Evolutionary conservation across 2,113 vertebrate species (phyloP).

Genomic region (Microtus richardsoni): DNA sequence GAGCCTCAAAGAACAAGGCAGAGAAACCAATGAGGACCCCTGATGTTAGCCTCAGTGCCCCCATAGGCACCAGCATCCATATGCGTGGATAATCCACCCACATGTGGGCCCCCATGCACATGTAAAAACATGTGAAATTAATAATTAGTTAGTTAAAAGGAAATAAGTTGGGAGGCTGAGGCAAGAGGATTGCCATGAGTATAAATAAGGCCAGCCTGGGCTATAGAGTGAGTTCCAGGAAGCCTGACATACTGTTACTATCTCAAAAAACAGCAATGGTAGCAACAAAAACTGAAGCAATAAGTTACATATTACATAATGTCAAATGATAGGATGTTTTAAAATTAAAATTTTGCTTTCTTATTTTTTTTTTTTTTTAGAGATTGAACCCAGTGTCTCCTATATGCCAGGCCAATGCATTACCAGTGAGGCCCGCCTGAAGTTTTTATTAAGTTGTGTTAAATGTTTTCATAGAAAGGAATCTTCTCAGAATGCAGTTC

Average conservation of each 20-base stretch:
- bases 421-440: background rate
- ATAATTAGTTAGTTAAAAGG: background rate
- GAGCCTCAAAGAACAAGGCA: background rate
- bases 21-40: background rate
- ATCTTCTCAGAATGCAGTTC: background rate
- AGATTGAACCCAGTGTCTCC: background rate
- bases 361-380: background rate
- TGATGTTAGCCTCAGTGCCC: background rate
- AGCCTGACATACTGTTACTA: background rate
- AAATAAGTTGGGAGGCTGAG: background rate
- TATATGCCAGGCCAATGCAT: background rate
- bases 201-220: background rate
- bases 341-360: background rate
- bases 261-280: background rate
- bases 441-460: background rate
- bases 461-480: slow-evolving; percentile 11
- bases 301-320: background rate
- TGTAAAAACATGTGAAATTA: background rate
- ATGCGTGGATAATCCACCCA: background rate
- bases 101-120: background rate
- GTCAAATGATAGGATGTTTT: background rate
- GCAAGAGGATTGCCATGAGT: background rate
- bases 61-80: background rate
- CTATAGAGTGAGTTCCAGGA: background rate
- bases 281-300: background rate